Percentiles rank a stretch among this genome's conserved stretches.
Conservation (phyloP, 1,140 invertebrate genomes). For the Drosophila lacertosa region DNA sequence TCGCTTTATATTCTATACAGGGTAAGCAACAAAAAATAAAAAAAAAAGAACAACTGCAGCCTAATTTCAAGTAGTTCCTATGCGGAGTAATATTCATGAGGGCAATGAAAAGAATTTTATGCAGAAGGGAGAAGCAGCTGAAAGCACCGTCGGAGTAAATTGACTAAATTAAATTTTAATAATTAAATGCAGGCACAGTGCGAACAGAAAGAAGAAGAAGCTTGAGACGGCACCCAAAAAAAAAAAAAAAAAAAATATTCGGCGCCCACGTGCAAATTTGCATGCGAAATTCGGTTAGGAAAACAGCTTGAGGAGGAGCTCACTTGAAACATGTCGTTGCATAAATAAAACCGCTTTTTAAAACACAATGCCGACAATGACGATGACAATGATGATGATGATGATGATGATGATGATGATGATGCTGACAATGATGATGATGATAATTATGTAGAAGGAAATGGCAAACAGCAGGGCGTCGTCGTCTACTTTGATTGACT, state of each 20-base stretch:
- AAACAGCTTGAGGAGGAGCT: slow-evolving; percentile 57
- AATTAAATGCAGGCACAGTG: slow-evolving; percentile 70
- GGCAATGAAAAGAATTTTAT: slow-evolving; percentile 36
- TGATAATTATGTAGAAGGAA: slow-evolving; percentile 12
- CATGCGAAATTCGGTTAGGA: slow-evolving; percentile 78
- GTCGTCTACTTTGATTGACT: slow-evolving; percentile 74
- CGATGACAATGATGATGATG: slow-evolving; percentile 36
- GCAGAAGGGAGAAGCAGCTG: not conserved
- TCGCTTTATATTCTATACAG: not conserved
- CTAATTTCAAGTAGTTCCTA: slow-evolving; percentile 30
- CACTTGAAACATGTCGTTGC: slow-evolving; percentile 73
- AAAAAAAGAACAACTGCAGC: not conserved
- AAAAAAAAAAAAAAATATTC: no score
- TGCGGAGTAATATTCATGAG: slow-evolving; percentile 50
- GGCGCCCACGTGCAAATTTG: slow-evolving; percentile 74
- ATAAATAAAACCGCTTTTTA: slow-evolving; percentile 79
- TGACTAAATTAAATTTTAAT: slow-evolving; percentile 83
- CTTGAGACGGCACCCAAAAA: slow-evolving; percentile 4
- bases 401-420: slow-evolving; percentile 25
- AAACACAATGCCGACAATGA: slow-evolving; percentile 48
- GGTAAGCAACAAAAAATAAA: not conserved
- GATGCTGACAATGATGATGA: slow-evolving; percentile 27
- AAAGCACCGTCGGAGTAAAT: slow-evolving; percentile 44
- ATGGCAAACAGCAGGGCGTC: slow-evolving; percentile 32
- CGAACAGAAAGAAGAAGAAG: slow-evolving; percentile 23